Percentiles rank a stretch among this genome's conserved stretches.
These are phyloP conservation scores for Plecotus auritus DNA, from an alignment of 2,113 vertebrate genomes.

Conservation along the genomic window DNA sequence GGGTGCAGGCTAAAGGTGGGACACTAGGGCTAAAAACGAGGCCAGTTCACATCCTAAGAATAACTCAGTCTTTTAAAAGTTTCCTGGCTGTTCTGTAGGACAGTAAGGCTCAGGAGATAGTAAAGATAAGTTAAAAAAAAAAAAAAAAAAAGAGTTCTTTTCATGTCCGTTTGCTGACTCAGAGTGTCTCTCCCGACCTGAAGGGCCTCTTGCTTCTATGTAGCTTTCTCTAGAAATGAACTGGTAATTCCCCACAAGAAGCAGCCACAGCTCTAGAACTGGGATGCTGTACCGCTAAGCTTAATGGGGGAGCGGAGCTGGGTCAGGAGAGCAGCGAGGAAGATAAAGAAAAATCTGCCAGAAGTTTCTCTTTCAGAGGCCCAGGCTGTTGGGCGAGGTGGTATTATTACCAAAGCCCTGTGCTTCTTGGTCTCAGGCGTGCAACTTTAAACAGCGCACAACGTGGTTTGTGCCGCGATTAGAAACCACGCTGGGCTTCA, in stretches of 20 bases:
- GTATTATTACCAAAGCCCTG: neutral
- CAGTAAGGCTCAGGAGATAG: neutral
- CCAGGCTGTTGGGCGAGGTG: neutral
- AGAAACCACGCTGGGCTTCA: neutral
- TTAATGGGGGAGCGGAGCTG: neutral
- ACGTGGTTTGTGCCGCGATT: neutral
- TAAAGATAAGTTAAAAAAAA: neutral
- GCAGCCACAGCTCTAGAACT: neutral
- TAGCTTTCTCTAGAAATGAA: slow-evolving; percentile 4
- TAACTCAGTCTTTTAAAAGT: neutral
- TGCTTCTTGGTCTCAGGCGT: neutral
- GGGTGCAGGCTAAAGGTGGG: neutral
- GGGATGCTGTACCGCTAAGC: neutral
- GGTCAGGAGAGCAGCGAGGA: neutral
- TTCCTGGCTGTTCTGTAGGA: neutral
- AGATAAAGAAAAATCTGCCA: slow-evolving; percentile 16
- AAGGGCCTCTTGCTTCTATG: neutral
- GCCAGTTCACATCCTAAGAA: neutral
- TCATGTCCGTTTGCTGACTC: slow-evolving; percentile 21
- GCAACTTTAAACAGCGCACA: neutral
- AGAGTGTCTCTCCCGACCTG: neutral
- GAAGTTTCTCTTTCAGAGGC: slow-evolving; percentile 7
- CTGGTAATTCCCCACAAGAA: slow-evolving; percentile 20
- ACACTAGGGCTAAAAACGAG: neutral
- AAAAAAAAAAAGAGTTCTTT: neutral